Percentiles rank a stretch among this genome's conserved stretches.
These are phyloP conservation scores for Ageneiosus marmoratus DNA, from an alignment of 2,113 vertebrate genomes.

Conservation along the genomic window DNA sequence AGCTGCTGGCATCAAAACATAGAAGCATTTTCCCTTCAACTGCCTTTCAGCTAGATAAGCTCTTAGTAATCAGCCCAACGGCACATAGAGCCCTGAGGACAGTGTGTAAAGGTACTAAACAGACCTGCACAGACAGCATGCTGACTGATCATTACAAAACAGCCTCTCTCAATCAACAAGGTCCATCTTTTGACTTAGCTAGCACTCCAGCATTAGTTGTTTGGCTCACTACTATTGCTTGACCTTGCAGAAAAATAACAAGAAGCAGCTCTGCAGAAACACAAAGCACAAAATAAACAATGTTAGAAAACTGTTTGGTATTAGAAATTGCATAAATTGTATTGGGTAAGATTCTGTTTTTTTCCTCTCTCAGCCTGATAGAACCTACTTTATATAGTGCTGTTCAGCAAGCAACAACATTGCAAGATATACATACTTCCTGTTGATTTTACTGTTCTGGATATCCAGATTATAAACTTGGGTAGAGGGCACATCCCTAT, in stretches of 20 bases:
- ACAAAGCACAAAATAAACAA: neutral
- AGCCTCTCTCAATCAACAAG: conserved; percentile 3
- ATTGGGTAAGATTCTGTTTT: too few relatives aligned
- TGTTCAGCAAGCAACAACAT: neutral
- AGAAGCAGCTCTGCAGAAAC: neutral
- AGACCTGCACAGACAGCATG: neutral
- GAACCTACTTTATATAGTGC: neutral
- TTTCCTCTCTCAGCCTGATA: neutral
- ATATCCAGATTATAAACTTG: neutral
- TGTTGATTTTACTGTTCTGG: neutral
- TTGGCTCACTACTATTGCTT: too few relatives aligned
- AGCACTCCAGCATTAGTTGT: neutral
- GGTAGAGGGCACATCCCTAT: neutral
- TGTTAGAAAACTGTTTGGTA: neutral
- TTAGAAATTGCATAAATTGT: neutral
- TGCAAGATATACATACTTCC: neutral
- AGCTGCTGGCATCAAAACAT: neutral
- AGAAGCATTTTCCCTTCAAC: neutral
- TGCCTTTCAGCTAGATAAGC: neutral
- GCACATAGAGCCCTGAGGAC: neutral
- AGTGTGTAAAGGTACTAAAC: neutral
- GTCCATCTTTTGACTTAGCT: neutral
- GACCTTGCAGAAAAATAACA: neutral
- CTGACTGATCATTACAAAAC: neutral
- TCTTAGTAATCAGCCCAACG: neutral